Percentiles rank a stretch among this genome's conserved stretches.
These are phyloP conservation scores for Drosophila athabasca DNA, from an alignment of 1,140 invertebrate species.

Conservation along the genomic window DNA sequence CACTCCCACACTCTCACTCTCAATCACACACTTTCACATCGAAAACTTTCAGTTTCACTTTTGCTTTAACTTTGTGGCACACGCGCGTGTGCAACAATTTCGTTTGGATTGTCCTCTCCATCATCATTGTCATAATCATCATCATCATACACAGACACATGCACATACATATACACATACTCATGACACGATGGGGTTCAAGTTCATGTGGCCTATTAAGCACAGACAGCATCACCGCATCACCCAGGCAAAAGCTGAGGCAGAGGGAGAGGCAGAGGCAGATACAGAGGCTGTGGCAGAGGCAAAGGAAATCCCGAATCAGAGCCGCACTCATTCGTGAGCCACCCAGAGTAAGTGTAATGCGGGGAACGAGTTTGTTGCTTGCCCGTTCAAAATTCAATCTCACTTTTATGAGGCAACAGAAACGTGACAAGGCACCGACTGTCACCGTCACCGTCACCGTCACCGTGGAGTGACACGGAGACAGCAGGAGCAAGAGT, in stretches of 20 bases:
- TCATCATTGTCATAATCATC: conserved; percentile 19
- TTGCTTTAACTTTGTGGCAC: conserved; percentile 33
- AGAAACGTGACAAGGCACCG: conserved; percentile 76
- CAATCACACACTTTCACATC: background rate
- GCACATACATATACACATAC: background rate
- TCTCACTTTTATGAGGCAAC: conserved; percentile 77
- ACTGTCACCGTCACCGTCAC: conserved; percentile 44
- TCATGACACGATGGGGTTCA: conserved; percentile 42
- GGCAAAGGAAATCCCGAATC: conserved; percentile 51
- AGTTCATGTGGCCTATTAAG: conserved; percentile 76
- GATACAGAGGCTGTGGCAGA: background rate
- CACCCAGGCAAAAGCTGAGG: conserved; percentile 34
- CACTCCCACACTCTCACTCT: too few relatives aligned
- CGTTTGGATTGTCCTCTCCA: conserved; percentile 14
- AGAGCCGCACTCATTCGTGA: background rate
- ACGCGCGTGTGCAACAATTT: conserved; percentile 65
- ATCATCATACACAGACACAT: too few relatives aligned
- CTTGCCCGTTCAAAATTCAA: conserved; percentile 74
- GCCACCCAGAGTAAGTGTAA: background rate
- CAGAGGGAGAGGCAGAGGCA: conserved; percentile 26
- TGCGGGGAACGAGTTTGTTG: conserved; percentile 32
- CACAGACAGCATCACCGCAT: conserved; percentile 45
- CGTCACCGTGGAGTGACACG: conserved; percentile 46
- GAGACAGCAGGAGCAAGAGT: conserved; percentile 28
- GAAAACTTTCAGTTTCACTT: conserved; percentile 57